Percentiles rank a stretch among this genome's conserved stretches.
Evolutionary conservation across 2,888 invertebrate species (phyloP).

Genomic region (Pegoplata infirma): DNA sequence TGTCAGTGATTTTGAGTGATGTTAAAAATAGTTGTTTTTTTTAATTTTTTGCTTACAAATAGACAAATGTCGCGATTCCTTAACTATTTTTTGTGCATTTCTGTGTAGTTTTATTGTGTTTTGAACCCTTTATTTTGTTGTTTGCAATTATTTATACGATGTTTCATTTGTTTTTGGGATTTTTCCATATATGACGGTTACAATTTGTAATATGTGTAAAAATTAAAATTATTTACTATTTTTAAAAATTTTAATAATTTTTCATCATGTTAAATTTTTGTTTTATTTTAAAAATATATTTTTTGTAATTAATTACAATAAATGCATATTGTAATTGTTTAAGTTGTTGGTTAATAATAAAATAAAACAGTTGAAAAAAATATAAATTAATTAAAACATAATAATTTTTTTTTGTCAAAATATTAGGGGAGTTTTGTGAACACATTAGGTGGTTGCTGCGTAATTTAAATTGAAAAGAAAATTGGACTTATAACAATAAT

Average conservation of each 20-base stretch:
- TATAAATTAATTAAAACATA: too few relatives aligned
- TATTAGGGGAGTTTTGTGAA: too few relatives aligned
- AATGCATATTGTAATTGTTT: not conserved
- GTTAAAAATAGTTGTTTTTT: slow-evolving; percentile 39
- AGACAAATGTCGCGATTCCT: slow-evolving; percentile 49
- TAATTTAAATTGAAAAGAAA: too few relatives aligned
- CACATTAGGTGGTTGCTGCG: too few relatives aligned
- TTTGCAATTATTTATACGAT: slow-evolving; percentile 76
- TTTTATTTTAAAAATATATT: slow-evolving; percentile 16
- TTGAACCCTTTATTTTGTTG: slow-evolving; percentile 42
- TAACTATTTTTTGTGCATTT: slow-evolving; percentile 27
- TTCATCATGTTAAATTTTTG: slow-evolving; percentile 34
- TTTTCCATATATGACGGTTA: slow-evolving; percentile 69
- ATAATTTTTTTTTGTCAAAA: too few relatives aligned
- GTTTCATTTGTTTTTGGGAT: slow-evolving; percentile 76
- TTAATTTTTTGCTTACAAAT: slow-evolving; percentile 36
- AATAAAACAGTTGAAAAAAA: too few relatives aligned
- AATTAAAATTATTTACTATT: slow-evolving; percentile 11
- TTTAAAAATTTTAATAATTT: slow-evolving; percentile 34
- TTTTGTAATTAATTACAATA: not conserved
- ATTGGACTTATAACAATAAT: too few relatives aligned
- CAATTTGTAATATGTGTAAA: slow-evolving; percentile 42
- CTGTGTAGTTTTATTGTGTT: not conserved
- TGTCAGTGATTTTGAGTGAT: slow-evolving; percentile 29
- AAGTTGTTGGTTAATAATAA: not conserved